phyloP scores from a whole-genome alignment of 2,797 vertebrate genomes.

The Tolypeutes matacus region DNA sequence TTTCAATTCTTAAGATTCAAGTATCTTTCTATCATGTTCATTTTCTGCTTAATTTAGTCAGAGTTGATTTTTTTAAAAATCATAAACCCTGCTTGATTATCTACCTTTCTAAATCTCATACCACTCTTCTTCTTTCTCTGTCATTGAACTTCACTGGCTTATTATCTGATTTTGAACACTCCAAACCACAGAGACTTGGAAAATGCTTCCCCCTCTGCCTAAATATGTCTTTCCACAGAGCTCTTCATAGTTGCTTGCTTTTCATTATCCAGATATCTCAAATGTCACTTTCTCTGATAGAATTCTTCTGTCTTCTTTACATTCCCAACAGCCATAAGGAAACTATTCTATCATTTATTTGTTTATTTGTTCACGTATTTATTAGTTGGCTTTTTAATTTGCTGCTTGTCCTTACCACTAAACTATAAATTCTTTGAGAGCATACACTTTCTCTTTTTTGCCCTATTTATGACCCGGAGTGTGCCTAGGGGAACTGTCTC shows the following conservation, averaged over 20 bases:
- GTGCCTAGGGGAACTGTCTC: background rate
- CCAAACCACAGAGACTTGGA: background rate
- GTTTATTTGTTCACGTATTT: background rate
- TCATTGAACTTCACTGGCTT: background rate
- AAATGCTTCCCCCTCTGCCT: background rate
- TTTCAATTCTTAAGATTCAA: background rate
- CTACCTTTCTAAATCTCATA: background rate
- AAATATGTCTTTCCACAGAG: background rate
- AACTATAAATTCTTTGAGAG: background rate
- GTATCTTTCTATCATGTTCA: background rate
- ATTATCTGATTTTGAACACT: background rate
- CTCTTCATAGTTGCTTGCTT: background rate
- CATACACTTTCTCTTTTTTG: background rate
- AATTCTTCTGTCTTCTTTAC: too few relatives aligned
- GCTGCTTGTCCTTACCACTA: background rate
- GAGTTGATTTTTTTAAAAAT: conserved; percentile 1
- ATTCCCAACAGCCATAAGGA: background rate
- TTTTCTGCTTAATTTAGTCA: background rate
- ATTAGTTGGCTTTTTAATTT: background rate
- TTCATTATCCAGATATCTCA: background rate
- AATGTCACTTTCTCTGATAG: background rate
- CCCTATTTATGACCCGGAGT: background rate
- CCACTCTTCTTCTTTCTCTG: background rate
- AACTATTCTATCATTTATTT: background rate
- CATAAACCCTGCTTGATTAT: background rate